Percentiles rank a stretch among this genome's conserved stretches.
phyloP scores from a whole-genome alignment of 2,888 invertebrate species.

The Hyposoter dolosus region DNA sequence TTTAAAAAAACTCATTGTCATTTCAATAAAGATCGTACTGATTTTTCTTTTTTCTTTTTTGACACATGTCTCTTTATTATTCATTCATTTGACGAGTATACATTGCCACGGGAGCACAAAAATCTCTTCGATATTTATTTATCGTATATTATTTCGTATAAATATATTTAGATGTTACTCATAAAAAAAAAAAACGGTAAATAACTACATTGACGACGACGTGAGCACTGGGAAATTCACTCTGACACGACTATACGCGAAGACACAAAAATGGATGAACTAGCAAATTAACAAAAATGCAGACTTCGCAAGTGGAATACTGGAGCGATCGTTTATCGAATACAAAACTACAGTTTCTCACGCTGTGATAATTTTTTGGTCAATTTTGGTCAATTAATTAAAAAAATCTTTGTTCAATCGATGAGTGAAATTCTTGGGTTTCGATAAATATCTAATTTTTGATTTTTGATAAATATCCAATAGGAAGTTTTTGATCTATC shows the following conservation, averaged over 20 bases:
- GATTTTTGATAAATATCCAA: background rate
- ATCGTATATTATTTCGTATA: slow-evolving; percentile 10
- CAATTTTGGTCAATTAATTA: background rate
- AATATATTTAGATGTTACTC: slow-evolving; percentile 10
- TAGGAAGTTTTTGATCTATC: background rate
- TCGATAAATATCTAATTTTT: no score
- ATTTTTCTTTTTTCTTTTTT: slow-evolving; percentile 20
- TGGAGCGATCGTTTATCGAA: background rate
- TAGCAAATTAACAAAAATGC: slow-evolving; percentile 29
- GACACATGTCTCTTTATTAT: slow-evolving; percentile 81
- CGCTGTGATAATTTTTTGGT: background rate
- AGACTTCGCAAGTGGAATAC: slow-evolving; percentile 5
- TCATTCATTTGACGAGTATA: slow-evolving; percentile 80
- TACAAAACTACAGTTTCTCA: background rate
- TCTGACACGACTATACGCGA: background rate
- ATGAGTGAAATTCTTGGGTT: background rate
- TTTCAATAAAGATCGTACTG: slow-evolving; percentile 64
- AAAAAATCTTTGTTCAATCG: background rate
- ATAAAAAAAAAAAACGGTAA: slow-evolving; percentile 19
- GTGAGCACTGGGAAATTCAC: slow-evolving; percentile 12
- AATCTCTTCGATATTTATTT: slow-evolving; percentile 19
- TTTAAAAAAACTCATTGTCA: slow-evolving; percentile 64
- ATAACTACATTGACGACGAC: slow-evolving; percentile 18
- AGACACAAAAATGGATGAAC: slow-evolving; percentile 12
- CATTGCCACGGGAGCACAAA: slow-evolving; percentile 55